A percentile compares a stretch with the other conserved stretches of the same genome.
These are phyloP conservation scores for Pseudomyrmex sp. DNA, from an alignment of 1,140 invertebrate species.

Conservation along the genomic window DNA sequence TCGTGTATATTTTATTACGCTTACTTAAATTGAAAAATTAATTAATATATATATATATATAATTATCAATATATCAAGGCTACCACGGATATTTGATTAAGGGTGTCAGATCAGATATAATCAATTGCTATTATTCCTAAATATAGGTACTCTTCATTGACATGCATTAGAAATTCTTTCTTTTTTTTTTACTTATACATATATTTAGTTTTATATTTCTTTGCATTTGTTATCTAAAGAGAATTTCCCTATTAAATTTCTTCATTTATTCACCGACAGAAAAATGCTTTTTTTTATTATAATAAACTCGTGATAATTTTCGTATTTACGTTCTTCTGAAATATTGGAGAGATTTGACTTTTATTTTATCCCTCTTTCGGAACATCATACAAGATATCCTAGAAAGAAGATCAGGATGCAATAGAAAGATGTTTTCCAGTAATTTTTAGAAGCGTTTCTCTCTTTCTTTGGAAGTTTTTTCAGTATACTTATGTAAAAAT, in stretches of 20 bases:
- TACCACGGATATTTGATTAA: constrained; percentile 41
- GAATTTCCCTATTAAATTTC: constrained; percentile 38
- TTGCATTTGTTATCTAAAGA: constrained; percentile 2
- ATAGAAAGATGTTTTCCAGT: background rate
- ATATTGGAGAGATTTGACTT: background rate
- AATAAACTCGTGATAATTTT: constrained; percentile 1
- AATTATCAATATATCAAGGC: constrained; percentile 27
- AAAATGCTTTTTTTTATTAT: constrained; percentile 6
- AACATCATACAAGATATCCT: constrained; percentile 45
- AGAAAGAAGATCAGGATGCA: background rate
- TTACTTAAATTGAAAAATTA: constrained; percentile 10
- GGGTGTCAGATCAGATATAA: constrained; percentile 5
- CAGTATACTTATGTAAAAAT: no score
- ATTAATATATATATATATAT: background rate
- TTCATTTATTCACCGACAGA: constrained; percentile 24
- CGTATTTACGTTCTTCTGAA: background rate
- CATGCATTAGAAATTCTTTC: constrained; percentile 16
- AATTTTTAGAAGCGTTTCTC: background rate
- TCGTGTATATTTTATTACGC: background rate
- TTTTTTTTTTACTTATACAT: constrained; percentile 13
- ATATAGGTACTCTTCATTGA: background rate
- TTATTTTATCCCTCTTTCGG: background rate
- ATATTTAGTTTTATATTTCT: background rate
- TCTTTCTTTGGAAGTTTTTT: no score
- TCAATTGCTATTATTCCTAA: constrained; percentile 38